Base-by-base conservation (phyloP, 1,140 invertebrate genomes). In the Metaphire vulgaris region DNA sequence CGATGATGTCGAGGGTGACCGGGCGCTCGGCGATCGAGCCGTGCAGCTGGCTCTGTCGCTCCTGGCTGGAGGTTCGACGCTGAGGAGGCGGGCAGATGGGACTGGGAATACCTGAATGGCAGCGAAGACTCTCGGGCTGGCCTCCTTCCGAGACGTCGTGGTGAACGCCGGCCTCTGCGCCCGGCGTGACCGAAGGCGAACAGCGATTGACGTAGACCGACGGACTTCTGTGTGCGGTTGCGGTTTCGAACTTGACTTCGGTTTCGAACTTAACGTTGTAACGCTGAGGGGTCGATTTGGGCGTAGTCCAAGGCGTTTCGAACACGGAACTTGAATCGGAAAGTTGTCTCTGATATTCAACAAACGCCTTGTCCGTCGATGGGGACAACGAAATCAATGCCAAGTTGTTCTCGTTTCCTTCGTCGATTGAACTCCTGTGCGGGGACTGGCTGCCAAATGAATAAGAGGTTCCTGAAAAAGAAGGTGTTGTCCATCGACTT, bases 401-500 rank as follows among this genome's bases (percentile, higher is more conserved):
- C 77, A 80, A n/a, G 70, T 79, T 64, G 72, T 76, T 72, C 64
- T 72, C 30, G 71, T 33, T 56, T 28, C 66, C 32, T 33, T 41
- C 56, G 65, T 29, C 28, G 16, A 69, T n/a, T 16, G 56, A 66
- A 26, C 30, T 77, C 30, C 26, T 29, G 16, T 71, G 78, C 26
- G 76, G 78, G 21, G 73, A 75, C 29, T 33, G 75, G 75, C 88
- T 89, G 74, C 88, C 89, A 26, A 90, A 89, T 34, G 88, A 90
- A 77, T 89, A 91, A 28, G 89, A 89, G 83, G 91, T 92, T 73
- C 90, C 87, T 41, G 91, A 85, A 0, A 91, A 91, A 34, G 90
- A 90, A 0, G 91, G 91, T 21, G 91, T 56, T 21, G 41, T 56
- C 21, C 41, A 21, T 56, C 41, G 41, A 56, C 41, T 92, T 74